phyloP scores from a whole-genome alignment of 2,113 vertebrate species.

The Centropus bengalensis region DNA sequence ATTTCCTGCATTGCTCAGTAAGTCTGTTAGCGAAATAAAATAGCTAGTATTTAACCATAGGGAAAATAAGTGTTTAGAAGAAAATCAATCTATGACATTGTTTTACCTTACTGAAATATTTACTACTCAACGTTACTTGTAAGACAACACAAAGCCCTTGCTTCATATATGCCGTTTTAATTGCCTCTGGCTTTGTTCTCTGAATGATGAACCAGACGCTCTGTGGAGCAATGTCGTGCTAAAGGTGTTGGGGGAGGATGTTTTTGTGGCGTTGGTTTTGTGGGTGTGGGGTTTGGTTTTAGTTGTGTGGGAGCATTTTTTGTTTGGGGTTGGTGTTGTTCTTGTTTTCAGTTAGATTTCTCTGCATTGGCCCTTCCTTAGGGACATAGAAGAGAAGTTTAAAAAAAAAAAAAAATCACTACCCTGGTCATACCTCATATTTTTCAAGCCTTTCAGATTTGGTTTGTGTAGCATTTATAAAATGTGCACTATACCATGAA shows the following conservation, averaged over 20 bases:
- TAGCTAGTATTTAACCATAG: neutral
- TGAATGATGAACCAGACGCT: neutral
- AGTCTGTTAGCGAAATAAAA: slow-evolving; percentile 18
- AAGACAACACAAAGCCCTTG: neutral
- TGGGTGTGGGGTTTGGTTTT: neutral
- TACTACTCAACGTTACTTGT: neutral
- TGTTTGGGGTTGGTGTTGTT: neutral
- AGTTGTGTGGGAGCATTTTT: neutral
- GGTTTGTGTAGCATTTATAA: slow-evolving; percentile 24
- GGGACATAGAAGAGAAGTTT: neutral
- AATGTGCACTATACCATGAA: slow-evolving; percentile 38
- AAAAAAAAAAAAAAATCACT: neutral
- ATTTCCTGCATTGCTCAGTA: neutral
- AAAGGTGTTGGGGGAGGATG: neutral
- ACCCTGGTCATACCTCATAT: neutral
- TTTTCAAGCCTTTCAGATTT: slow-evolving; percentile 40
- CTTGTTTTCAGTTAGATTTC: neutral
- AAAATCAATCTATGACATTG: neutral
- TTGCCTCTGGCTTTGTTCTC: neutral
- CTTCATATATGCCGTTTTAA: neutral
- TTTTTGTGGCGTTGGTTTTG: neutral
- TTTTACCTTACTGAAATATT: neutral
- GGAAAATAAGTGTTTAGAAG: neutral
- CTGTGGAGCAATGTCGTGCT: neutral
- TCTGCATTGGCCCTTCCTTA: neutral